Evolutionary conservation across 2,797 vertebrate species (phyloP).

Genomic region (Ctenochaetus hawaiiensis): DNA sequence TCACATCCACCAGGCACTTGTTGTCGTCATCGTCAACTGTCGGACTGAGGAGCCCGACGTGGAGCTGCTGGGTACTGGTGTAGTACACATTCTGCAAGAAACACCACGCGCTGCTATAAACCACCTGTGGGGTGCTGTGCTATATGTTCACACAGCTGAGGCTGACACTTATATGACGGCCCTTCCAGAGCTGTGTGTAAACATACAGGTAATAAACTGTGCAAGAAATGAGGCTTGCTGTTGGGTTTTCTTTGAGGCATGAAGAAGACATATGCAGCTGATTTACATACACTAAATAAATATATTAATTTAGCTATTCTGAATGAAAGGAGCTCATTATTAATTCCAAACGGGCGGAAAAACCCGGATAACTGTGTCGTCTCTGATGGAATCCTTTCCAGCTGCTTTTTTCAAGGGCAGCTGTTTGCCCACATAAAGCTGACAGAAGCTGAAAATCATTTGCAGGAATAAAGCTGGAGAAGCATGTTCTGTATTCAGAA

Average conservation of each 20-base stretch:
- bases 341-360: slow-evolving; percentile 55
- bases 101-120: slow-evolving; percentile 45
- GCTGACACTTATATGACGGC: slow-evolving; percentile 62
- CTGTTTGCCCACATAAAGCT: slow-evolving; percentile 41
- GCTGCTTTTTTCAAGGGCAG: slow-evolving; percentile 45
- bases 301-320: slow-evolving; percentile 48
- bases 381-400: slow-evolving; percentile 44
- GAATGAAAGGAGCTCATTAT: slow-evolving; percentile 53
- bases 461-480: slow-evolving; percentile 41
- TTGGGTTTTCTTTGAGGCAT: slow-evolving; percentile 33
- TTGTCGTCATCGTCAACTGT: slow-evolving; percentile 97
- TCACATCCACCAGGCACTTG: slow-evolving; percentile 98
- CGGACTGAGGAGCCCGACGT: slow-evolving; percentile 94
- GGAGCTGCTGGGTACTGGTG: slow-evolving; percentile 93
- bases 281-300: slow-evolving; percentile 60
- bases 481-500: slow-evolving; percentile 41
- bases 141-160: not conserved
- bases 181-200: slow-evolving; percentile 26
- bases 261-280: slow-evolving; percentile 41
- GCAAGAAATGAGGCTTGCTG: slow-evolving; percentile 46
- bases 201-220: slow-evolving; percentile 54
- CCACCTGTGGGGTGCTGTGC: not conserved
- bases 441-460: slow-evolving; percentile 55
- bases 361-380: slow-evolving; percentile 55
- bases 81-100: slow-evolving; percentile 97